Conservation (phyloP, 2,113 vertebrate species). For the Myrmecobius fasciatus region DNA sequence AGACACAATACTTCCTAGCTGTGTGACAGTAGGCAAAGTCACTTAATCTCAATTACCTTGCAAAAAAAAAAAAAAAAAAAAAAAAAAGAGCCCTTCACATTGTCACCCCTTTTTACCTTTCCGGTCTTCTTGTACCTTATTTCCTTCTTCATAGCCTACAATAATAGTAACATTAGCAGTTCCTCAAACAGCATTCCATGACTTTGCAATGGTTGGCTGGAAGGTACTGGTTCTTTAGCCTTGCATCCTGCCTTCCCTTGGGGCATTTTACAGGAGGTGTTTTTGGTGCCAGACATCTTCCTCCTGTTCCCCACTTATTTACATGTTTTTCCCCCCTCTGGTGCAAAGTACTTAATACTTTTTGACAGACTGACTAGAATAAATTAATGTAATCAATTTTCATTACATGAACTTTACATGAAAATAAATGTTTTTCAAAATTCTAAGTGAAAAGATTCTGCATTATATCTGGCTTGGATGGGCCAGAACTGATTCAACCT, state of each 20-base stretch:
- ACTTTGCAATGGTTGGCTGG: not conserved
- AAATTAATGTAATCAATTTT: not conserved
- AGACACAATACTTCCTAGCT: no score
- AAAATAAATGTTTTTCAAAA: not conserved
- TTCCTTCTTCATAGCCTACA: not conserved
- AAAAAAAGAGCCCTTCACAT: not conserved
- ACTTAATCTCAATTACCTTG: no score
- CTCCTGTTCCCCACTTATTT: not conserved
- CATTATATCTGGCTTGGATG: not conserved
- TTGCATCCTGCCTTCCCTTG: not conserved
- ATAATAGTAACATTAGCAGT: not conserved
- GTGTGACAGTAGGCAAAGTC: no score
- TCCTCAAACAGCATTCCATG: not conserved
- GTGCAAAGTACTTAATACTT: constrained; percentile 10
- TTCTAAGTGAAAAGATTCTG: not conserved
- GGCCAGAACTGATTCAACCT: not conserved
- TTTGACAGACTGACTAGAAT: constrained; percentile 25
- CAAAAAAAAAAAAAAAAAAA: no score
- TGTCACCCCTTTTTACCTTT: not conserved
- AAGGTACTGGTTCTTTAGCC: not conserved
- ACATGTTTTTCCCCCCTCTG: constrained; percentile 3
- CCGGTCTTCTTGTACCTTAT: not conserved
- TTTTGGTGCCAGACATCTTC: not conserved
- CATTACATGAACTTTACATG: not conserved
- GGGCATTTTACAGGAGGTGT: not conserved